phyloP scores from a whole-genome alignment of 2,888 invertebrate species.

The Patella caerulea region DNA sequence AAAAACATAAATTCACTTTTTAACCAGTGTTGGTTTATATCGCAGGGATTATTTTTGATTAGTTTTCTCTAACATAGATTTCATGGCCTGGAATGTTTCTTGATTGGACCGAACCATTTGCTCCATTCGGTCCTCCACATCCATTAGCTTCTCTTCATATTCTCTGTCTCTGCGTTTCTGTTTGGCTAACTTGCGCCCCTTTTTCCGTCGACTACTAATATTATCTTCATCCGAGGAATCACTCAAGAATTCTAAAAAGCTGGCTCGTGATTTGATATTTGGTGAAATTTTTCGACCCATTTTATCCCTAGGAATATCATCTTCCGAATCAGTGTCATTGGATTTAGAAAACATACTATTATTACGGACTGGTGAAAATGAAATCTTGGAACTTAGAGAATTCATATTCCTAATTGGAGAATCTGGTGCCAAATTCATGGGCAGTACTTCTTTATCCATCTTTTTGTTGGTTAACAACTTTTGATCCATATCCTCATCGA shows the following conservation, averaged over 20 bases:
- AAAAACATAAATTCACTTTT: conserved; percentile 2
- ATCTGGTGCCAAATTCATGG: background rate
- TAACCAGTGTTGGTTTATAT: background rate
- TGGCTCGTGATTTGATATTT: background rate
- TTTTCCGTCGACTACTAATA: background rate
- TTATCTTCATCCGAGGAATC: background rate
- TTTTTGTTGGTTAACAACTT: background rate
- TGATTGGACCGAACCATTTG: conserved; percentile 15
- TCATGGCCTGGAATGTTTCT: conserved; percentile 12
- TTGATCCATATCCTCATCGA: background rate
- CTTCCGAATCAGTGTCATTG: background rate
- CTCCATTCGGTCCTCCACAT: conserved; percentile 18
- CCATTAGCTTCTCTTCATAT: conserved; percentile 21
- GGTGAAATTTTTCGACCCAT: background rate
- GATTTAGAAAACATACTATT: background rate
- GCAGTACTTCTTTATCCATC: background rate
- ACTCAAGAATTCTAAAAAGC: background rate
- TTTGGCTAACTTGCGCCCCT: background rate
- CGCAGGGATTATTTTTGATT: background rate
- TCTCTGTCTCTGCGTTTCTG: background rate
- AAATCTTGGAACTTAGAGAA: background rate
- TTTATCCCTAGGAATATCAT: background rate
- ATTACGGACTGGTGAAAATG: background rate
- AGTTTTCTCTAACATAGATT: background rate
- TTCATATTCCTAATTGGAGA: background rate